Evolutionary conservation across 2,888 invertebrate species (phyloP).

Genomic region (Eupithecia abbreviata): DNA sequence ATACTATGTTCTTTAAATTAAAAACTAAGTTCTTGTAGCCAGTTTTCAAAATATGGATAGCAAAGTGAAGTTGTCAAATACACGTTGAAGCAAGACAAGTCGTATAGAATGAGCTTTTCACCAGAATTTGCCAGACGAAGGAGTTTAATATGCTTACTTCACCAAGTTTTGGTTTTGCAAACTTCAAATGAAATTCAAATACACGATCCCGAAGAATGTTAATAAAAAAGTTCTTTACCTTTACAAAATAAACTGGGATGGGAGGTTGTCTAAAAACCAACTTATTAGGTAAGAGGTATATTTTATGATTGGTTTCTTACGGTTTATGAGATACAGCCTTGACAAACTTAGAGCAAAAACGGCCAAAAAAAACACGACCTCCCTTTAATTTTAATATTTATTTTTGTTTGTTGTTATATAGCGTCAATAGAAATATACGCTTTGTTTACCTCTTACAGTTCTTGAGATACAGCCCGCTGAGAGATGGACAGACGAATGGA

Average conservation of each 20-base stretch:
- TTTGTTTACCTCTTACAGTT: too few species aligned
- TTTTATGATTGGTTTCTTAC: too few species aligned
- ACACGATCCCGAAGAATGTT: constrained; percentile 16
- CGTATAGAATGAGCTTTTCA: background rate
- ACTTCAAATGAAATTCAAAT: constrained; percentile 1
- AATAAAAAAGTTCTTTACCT: constrained; percentile 28
- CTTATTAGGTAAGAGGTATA: background rate
- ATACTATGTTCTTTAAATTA: background rate
- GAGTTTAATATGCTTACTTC: constrained; percentile 1
- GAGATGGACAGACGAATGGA: too few species aligned
- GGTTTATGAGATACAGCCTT: too few species aligned
- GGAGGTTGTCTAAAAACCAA: background rate
- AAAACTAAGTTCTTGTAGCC: background rate
- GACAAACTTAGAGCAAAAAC: too few species aligned
- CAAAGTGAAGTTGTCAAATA: background rate
- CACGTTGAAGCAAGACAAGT: background rate
- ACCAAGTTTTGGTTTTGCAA: constrained; percentile 1
- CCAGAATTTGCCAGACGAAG: background rate
- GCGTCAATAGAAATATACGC: too few species aligned
- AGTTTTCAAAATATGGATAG: background rate
- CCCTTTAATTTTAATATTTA: too few species aligned
- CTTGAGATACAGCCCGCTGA: too few species aligned
- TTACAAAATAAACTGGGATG: background rate
- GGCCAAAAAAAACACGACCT: too few species aligned
- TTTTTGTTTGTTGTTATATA: too few species aligned